Percentiles rank a stretch among this genome's conserved stretches.
Conservation (phyloP, 2,797 vertebrate species). For the Zalophus californianus region DNA sequence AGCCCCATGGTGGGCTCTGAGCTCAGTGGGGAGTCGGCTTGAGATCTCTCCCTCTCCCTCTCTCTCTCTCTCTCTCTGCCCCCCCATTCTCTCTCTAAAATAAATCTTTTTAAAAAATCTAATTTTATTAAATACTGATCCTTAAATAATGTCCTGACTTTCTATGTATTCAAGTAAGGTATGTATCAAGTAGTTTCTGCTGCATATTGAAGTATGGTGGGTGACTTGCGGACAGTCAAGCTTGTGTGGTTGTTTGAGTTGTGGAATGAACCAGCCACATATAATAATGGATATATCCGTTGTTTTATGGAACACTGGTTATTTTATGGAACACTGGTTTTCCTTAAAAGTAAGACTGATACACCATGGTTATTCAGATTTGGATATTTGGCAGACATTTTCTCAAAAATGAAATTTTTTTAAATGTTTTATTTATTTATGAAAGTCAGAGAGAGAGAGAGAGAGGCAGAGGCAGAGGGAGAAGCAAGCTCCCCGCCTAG, state of each 20-base stretch:
- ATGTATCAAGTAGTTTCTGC: background rate
- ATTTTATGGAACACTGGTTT: background rate
- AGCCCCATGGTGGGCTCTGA: background rate
- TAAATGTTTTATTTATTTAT: no score
- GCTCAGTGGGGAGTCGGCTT: background rate
- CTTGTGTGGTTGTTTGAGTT: background rate
- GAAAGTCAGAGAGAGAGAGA: no score
- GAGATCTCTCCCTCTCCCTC: background rate
- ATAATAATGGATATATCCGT: background rate
- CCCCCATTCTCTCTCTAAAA: background rate
- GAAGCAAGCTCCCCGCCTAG: no score
- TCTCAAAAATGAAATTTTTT: background rate
- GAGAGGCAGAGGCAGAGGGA: no score
- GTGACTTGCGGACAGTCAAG: background rate
- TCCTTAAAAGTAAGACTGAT: background rate
- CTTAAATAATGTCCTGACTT: conserved; percentile 23
- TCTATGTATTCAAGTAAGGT: background rate
- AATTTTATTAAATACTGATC: background rate
- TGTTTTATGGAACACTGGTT: background rate
- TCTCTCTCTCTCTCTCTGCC: fast-evolving
- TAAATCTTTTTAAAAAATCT: background rate
- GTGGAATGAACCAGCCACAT: background rate
- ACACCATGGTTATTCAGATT: background rate
- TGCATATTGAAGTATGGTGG: background rate
- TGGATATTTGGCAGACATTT: background rate